Evolutionary conservation across 1,140 invertebrate species (phyloP), one percentile per base, ranked within the genome.

Genomic region (Eufriesea mexicana): DNA sequence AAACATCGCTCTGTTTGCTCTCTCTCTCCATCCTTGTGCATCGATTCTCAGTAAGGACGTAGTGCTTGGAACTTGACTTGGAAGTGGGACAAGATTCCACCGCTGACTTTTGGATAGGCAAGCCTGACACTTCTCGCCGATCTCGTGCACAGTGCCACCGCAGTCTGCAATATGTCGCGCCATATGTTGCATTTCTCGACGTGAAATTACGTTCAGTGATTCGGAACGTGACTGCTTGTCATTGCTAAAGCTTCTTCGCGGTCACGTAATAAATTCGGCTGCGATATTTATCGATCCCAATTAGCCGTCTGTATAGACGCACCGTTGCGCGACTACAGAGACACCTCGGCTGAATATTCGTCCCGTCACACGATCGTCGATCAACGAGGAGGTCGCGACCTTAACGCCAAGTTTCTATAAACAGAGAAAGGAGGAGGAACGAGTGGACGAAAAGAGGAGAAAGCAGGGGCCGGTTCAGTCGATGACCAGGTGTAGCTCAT

Each of bases 401-500:
- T 4, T 35, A 35, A 35, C 35, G 35, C 35, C 1, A 4, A 4
- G 35, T 35, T 35, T 35, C 35, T 35, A 45, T 5, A 45, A 7
- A n/a, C 8, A 28, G 12, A 16, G 10, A 25, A 5, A 54, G 10
- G 8, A 5, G 12, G 18, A 67, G 14, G 25, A 59, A 67, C 8
- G 2, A 20, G 57, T 2, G 14, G 4, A 45, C 8, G 42, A 20
- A 45, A 20, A 57, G 61, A 61, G 23, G 61, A 47, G 72, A 66
- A 67, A 78, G 45, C 45, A 28, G 25, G 23, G n/a, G 79, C 23
- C 35, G 42, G 23, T 77, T n/a, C 9, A 45, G 28, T 83, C 42
- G 73, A 55, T 49, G 45, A 51, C 25, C 80, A 82, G 82, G 87
- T 85, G 85, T 85, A 57, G 28, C 76, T 28, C 35, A 42, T 61